Base-by-base conservation (phyloP, 2,113 vertebrate species). In the Phodopus roborovskii region DNA sequence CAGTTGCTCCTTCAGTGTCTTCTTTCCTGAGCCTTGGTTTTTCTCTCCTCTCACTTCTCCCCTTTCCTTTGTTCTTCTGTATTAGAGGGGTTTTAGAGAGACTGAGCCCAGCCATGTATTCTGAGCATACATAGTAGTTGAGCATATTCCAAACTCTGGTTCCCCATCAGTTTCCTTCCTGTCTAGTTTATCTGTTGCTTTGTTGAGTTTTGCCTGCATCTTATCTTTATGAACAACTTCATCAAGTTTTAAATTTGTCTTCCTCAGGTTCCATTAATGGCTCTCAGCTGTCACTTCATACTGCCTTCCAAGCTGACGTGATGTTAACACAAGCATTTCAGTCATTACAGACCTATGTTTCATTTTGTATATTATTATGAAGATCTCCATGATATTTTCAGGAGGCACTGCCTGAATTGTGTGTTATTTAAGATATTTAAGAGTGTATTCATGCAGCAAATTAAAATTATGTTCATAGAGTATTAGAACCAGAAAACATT, bases 401-500 rank as follows among this genome's bases (percentile, higher is more conserved):
- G 62, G n/a, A 94, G 62, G 33, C 13, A 50, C 39, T 53, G 50
- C 20, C 78, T 77, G 36, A 22, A 71, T 77, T 26, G 15, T 77
- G 48, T 86, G 77, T 95, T 95, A 86, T 60, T 90, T 95, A 70
- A 97, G 42, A 93, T 79, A 92, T 0, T n/a, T n/a, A 85, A 75
- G 74, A 94, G 84, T 86, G 92, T 71, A 96, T 85, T 92, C 90
- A 94, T 85, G 94, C 93, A 89, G 83, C 74, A 95, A 97, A 97
- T 96, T 95, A 94, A 97, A 97, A 91, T 88, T 84, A 90, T 79
- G 74, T 82, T 95, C 79, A 90, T 79, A 91, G 78, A 42, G 93
- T 92, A 96, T 95, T 91, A 94, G 71, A 93, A 88, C 74, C 64
- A 74, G 74, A 84, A 94, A 87, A 91, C 42, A 89, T 90, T 85